These are phyloP conservation scores for Synergus itoensis DNA, from an alignment of 2,888 invertebrate species.

Conservation along the genomic window DNA sequence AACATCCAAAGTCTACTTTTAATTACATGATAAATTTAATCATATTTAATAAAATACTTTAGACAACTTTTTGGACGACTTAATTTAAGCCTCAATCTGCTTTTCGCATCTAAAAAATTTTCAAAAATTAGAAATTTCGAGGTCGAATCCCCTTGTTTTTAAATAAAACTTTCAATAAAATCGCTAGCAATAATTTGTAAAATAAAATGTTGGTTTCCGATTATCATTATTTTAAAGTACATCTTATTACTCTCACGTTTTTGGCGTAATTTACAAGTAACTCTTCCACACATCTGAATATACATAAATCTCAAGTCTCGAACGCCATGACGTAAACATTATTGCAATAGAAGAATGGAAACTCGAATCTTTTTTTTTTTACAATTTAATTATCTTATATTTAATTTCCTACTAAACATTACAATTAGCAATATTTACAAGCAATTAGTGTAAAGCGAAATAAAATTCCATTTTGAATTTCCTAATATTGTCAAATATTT, in stretches of 20 bases:
- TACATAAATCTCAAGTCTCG: slow-evolving; percentile 23
- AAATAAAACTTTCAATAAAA: background rate
- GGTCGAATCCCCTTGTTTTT: background rate
- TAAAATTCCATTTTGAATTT: background rate
- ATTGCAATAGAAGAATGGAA: slow-evolving; percentile 28
- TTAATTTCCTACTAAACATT: background rate
- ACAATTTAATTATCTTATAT: background rate
- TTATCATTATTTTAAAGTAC: slow-evolving; percentile 10
- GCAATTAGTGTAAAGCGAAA: background rate
- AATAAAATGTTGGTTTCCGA: background rate
- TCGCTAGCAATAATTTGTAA: slow-evolving; percentile 25
- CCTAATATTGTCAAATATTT: slow-evolving; percentile 15
- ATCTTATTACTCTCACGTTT: slow-evolving; percentile 28
- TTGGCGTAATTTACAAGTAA: slow-evolving; percentile 24
- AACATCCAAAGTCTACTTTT: background rate
- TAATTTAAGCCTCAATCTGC: background rate
- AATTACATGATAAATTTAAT: background rate
- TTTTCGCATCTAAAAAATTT: background rate
- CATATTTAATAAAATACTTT: background rate
- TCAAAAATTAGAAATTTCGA: background rate
- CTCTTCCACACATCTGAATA: slow-evolving; percentile 12
- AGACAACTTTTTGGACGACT: background rate
- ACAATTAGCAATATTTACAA: background rate
- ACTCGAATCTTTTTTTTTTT: background rate
- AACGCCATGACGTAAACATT: slow-evolving; percentile 31